These are phyloP conservation scores for Drosophila pectinifera DNA, from an alignment of 1,140 invertebrate genomes.

Conservation along the genomic window DNA sequence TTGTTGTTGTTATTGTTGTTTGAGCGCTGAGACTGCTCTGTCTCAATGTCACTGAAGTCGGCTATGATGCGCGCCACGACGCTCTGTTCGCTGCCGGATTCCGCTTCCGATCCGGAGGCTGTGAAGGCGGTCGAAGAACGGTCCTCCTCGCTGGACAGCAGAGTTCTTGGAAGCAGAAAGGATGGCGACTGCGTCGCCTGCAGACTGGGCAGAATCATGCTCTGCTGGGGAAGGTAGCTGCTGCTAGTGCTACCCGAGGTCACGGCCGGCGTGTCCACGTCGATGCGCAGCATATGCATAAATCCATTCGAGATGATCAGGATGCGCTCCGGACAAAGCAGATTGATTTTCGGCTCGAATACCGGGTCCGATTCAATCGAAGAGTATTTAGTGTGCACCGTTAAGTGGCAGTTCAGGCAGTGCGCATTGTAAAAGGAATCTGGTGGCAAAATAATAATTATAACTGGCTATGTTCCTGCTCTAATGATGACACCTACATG, in stretches of 20 bases:
- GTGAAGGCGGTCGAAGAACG: conserved; percentile 56
- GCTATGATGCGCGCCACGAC: conserved; percentile 83
- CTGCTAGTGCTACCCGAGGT: conserved; percentile 23
- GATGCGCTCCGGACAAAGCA: conserved; percentile 81
- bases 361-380: conserved; percentile 77
- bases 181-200: conserved; percentile 37
- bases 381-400: conserved; percentile 84
- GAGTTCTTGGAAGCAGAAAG: conserved; percentile 46
- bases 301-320: conserved; percentile 82
- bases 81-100: conserved; percentile 70
- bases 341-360: conserved; percentile 78
- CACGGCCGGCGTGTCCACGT: conserved; percentile 67
- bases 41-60: conserved; percentile 83
- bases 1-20: conserved; percentile 40
- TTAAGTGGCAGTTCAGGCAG: conserved; percentile 83
- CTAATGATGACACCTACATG: conserved; percentile 48
- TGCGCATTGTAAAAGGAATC: conserved; percentile 78
- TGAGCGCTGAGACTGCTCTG: conserved; percentile 59
- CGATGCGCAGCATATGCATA: conserved; percentile 83
- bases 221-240: conserved; percentile 51
- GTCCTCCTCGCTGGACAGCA: conserved; percentile 60
- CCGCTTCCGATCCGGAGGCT: conserved; percentile 55
- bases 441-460: conserved; percentile 15
- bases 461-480: not conserved
- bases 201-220: conserved; percentile 29